phyloP scores from a whole-genome alignment of 1,140 invertebrate species.

The Mercenaria mercenaria region DNA sequence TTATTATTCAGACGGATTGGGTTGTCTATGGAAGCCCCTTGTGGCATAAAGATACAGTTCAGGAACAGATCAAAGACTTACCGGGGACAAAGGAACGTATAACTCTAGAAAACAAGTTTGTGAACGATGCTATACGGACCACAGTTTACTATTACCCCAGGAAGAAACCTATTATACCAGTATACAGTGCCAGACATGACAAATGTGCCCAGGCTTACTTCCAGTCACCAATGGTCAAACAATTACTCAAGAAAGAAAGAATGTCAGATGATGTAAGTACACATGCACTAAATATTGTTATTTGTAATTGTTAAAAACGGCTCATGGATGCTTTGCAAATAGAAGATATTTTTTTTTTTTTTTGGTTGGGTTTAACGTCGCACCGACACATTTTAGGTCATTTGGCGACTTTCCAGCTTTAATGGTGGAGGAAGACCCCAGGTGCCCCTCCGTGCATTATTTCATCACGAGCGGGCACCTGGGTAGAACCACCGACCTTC shows the following conservation, averaged over 20 bases:
- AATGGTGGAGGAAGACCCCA: too few relatives aligned
- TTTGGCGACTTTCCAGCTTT: too few relatives aligned
- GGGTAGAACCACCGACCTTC: too few relatives aligned
- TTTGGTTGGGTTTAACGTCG: too few relatives aligned
- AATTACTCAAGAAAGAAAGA: constrained; percentile 65
- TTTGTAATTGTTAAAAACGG: background rate
- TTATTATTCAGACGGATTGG: constrained; percentile 68
- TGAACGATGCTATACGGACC: constrained; percentile 75
- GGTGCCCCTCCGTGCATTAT: too few relatives aligned
- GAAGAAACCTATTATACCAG: constrained; percentile 77
- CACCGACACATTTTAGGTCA: too few relatives aligned
- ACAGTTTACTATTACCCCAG: constrained; percentile 53
- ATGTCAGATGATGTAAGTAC: constrained; percentile 1
- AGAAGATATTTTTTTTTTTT: too few relatives aligned
- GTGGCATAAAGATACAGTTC: constrained; percentile 72
- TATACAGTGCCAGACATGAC: constrained; percentile 78
- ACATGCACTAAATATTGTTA: background rate
- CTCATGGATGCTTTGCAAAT: background rate
- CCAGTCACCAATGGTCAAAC: constrained; percentile 77
- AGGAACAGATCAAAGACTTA: constrained; percentile 62
- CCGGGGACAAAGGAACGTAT: constrained; percentile 52
- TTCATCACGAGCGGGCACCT: too few relatives aligned
- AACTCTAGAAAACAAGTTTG: constrained; percentile 68
- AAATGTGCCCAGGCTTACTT: constrained; percentile 80
- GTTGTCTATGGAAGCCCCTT: constrained; percentile 72